Conservation (phyloP, 2,888 invertebrate genomes). For the Scelioninae gen. 1 region DNA sequence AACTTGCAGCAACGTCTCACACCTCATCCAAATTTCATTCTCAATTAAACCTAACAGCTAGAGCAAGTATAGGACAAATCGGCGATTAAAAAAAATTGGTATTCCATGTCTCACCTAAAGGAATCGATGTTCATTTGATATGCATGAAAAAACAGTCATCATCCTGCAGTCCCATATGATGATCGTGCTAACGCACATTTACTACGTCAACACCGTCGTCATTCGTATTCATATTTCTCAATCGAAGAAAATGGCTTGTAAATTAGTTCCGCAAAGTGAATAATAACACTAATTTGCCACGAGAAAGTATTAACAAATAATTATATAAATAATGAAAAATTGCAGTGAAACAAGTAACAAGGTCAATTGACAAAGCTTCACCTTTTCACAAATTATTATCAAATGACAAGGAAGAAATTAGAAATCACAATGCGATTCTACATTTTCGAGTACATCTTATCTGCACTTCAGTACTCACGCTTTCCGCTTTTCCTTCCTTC, state of each 20-base stretch:
- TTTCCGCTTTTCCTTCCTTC: conserved; percentile 19
- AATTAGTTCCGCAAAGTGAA: background rate
- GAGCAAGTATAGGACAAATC: too few relatives aligned
- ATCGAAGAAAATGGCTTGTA: background rate
- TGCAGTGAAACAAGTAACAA: conserved; percentile 29
- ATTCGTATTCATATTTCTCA: conserved; percentile 18
- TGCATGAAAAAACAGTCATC: conserved; percentile 5
- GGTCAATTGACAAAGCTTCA: background rate
- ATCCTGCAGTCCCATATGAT: background rate
- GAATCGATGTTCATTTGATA: conserved; percentile 1
- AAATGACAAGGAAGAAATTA: background rate
- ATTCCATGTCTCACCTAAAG: background rate
- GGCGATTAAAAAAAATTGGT: too few relatives aligned
- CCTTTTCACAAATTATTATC: conserved; percentile 43
- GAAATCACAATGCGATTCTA: background rate
- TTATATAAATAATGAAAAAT: conserved; percentile 7
- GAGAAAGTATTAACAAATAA: too few relatives aligned
- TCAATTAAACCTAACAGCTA: background rate
- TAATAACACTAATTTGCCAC: background rate
- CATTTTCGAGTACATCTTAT: conserved; percentile 40
- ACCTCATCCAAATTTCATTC: too few relatives aligned
- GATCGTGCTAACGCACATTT: background rate
- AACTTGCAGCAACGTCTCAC: too few relatives aligned
- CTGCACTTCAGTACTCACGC: conserved; percentile 33
- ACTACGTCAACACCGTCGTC: background rate